Evolutionary conservation across 2,113 vertebrate genomes (phyloP), one percentile per base, ranked within the genome.

Genomic region (Gymnorhina tibicen): DNA sequence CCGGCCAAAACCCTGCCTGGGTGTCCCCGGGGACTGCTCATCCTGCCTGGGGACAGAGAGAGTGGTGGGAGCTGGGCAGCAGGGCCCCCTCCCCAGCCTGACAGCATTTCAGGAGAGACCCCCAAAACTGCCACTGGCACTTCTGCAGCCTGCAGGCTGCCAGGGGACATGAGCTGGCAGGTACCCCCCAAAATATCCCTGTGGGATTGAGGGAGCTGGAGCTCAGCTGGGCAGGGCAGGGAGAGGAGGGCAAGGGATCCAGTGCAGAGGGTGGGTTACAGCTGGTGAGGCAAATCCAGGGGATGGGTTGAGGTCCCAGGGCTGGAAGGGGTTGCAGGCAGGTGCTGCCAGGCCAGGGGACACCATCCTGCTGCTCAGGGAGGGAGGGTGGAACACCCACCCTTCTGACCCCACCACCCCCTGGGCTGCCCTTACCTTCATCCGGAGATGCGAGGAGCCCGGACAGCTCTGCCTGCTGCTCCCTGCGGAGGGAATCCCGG

Each of bases 371-470:
- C 80, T 78, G 55, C 50, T 74, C 33, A 22, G 59, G 26, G 37
- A 55, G 9, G 39, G 26, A 80, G n/a, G 17, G 11, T 28, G 56
- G 32, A 64, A 50, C 56, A 4, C 5, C 53, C 49, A 55, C 13
- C 39, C 37, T 56, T 30, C 24, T 33, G 20, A 92, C 94, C 82
- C 66, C 44, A 26, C 50, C 41, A 50, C 75, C 50, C 7, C 21
- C 55, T 3, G 16, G 30, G 64, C 23, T 72, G 56, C 44, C 37
- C 85, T 88, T 79, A 97, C 96, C 97, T 95, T 95, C 81, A 81
- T 91, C 79, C 2, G 28, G 76, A 72, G 79, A 15, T 0, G 13
- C 0, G 22, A 33, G 47, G 72, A 84, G 74, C 64, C 58, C 8
- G 1, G 69, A 53, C 77, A 53, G 90, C 83, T 96, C 93, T 80